A percentile compares a stretch with the other conserved stretches of the same genome.
These are phyloP conservation scores for Caloenas nicobarica DNA, from an alignment of 2,113 vertebrate genomes.

Conservation along the genomic window DNA sequence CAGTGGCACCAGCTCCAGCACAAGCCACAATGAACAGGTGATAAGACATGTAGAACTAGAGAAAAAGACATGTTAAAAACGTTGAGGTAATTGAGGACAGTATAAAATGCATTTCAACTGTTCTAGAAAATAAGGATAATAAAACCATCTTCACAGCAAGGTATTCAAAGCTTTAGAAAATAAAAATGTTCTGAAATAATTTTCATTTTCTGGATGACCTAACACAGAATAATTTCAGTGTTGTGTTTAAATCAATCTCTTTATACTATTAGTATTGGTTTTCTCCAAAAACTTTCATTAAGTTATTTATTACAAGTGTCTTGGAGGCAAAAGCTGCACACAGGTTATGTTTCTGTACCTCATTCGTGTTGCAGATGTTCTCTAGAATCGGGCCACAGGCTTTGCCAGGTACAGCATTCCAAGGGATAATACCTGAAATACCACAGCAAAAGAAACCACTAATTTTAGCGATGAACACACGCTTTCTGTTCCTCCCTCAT, in stretches of 20 bases:
- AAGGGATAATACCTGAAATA: constrained; percentile 92
- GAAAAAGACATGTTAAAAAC: constrained; percentile 33
- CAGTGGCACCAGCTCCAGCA: constrained; percentile 95
- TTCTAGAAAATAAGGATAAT: neutral
- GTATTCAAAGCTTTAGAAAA: neutral
- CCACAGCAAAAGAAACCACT: constrained; percentile 11
- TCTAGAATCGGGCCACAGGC: constrained; percentile 88
- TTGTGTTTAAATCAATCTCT: neutral
- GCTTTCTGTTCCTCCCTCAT: neutral
- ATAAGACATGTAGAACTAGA: constrained; percentile 97
- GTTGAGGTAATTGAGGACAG: neutral
- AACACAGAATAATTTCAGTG: neutral
- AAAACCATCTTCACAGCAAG: neutral
- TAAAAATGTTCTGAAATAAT: neutral
- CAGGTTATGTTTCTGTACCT: constrained; percentile 74
- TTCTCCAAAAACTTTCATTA: neutral
- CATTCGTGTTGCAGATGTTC: constrained; percentile 90
- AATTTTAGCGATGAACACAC: neutral
- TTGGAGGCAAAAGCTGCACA: neutral
- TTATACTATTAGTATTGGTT: neutral
- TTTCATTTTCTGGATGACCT: neutral
- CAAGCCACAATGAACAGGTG: constrained; percentile 98
- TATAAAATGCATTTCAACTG: neutral
- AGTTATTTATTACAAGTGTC: neutral
- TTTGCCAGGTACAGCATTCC: constrained; percentile 92